Evolutionary conservation across 2,797 vertebrate genomes (phyloP).

Genomic region (Dendrocincla tyrannina): DNA sequence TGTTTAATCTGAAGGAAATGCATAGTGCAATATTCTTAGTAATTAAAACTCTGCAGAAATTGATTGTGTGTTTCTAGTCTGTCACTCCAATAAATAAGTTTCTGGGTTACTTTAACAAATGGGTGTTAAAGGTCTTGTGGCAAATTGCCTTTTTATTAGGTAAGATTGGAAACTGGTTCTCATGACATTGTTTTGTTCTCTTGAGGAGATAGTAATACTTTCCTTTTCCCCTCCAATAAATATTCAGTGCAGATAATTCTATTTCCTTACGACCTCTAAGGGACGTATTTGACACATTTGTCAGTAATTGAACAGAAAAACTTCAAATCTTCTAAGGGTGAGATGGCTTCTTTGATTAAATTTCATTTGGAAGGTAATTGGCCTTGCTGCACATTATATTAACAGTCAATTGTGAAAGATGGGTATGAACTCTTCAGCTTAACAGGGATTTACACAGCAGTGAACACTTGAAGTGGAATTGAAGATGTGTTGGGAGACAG

Average conservation of each 20-base stretch:
- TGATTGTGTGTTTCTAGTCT: background rate
- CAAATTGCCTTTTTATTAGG: background rate
- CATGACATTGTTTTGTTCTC: fast-evolving
- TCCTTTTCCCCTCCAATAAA: background rate
- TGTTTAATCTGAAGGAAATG: background rate
- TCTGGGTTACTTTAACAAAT: background rate
- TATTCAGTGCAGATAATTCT: background rate
- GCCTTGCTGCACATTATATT: background rate
- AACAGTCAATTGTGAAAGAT: background rate
- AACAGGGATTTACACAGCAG: background rate
- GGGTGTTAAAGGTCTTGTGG: background rate
- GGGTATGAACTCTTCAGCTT: background rate
- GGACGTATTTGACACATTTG: background rate
- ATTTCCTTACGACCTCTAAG: background rate
- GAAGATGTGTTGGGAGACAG: background rate
- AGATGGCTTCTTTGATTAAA: background rate
- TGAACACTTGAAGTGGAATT: background rate
- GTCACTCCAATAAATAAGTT: background rate
- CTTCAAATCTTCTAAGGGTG: background rate
- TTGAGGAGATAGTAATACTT: background rate
- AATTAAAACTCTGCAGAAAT: background rate
- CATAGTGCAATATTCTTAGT: background rate
- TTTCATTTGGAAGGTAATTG: background rate
- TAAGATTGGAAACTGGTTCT: background rate
- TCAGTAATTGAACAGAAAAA: background rate